These are phyloP conservation scores for Corapipo altera DNA, from an alignment of 2,113 vertebrate genomes.

Conservation along the genomic window DNA sequence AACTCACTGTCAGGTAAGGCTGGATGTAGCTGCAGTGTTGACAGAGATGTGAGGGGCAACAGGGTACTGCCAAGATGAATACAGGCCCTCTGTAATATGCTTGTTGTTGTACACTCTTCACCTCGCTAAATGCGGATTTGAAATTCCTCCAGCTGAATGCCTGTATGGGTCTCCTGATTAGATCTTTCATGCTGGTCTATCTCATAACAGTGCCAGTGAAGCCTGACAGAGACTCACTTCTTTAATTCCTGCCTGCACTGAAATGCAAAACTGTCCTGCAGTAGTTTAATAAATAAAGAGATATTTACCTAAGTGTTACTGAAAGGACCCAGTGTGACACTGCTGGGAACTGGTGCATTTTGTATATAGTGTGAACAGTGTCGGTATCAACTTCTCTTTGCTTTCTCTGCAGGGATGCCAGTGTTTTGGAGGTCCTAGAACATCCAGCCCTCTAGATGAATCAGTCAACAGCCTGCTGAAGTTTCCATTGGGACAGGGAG, in stretches of 20 bases:
- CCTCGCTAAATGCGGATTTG: not conserved
- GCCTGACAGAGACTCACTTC: not conserved
- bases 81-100: not conserved
- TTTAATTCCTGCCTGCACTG: not conserved
- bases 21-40: not conserved
- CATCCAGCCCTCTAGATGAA: not conserved
- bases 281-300: not conserved
- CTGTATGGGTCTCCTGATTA: not conserved
- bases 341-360: not conserved
- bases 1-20: not conserved
- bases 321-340: not conserved
- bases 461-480: not conserved
- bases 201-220: not conserved
- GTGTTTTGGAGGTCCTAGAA: not conserved
- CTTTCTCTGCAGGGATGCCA: not conserved
- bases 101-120: not conserved
- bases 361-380: not conserved
- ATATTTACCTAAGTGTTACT: not conserved
- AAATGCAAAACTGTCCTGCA: not conserved
- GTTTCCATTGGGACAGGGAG: not conserved
- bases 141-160: not conserved
- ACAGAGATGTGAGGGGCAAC: rapidly evolving
- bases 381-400: not conserved
- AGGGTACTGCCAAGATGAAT: not conserved
- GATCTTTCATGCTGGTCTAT: not conserved